phyloP scores from a whole-genome alignment of 2,888 invertebrate species.

The Cephus rjabovi region DNA sequence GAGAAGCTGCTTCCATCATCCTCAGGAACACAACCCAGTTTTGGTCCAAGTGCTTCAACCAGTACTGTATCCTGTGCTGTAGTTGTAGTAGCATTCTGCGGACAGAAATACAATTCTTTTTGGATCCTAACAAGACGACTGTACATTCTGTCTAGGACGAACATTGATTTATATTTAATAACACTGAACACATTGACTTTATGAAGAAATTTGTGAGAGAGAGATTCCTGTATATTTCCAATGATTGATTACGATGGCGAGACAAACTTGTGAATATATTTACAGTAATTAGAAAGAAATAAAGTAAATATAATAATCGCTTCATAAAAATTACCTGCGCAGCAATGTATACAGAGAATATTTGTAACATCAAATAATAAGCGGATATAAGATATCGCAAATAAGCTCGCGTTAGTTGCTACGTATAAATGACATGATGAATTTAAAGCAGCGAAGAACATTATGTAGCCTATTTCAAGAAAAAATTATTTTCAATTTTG shows the following conservation, averaged over 20 bases:
- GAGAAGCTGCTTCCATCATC: constrained; percentile 31
- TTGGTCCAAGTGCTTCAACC: constrained; percentile 40
- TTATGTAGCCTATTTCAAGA: background rate
- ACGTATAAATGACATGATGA: background rate
- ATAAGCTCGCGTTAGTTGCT: background rate
- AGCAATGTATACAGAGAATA: background rate
- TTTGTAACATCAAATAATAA: background rate
- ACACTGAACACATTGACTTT: background rate
- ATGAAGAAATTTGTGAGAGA: background rate
- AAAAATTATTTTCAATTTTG: background rate
- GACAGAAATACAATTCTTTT: constrained; percentile 36
- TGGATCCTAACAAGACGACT: background rate
- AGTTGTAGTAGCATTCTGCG: constrained; percentile 41
- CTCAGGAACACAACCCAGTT: constrained; percentile 34
- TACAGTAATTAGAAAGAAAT: background rate
- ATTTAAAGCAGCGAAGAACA: background rate
- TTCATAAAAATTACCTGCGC: background rate
- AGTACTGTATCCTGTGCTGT: constrained; percentile 36
- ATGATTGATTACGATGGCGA: background rate
- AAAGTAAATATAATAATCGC: background rate
- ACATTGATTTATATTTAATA: background rate
- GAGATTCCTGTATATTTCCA: background rate
- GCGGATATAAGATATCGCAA: background rate
- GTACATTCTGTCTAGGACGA: background rate
- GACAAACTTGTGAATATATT: background rate